Evolutionary conservation across 2,797 vertebrate species (phyloP), one percentile per base, ranked within the genome.

Genomic region (Mormyrus proboscirostris): DNA sequence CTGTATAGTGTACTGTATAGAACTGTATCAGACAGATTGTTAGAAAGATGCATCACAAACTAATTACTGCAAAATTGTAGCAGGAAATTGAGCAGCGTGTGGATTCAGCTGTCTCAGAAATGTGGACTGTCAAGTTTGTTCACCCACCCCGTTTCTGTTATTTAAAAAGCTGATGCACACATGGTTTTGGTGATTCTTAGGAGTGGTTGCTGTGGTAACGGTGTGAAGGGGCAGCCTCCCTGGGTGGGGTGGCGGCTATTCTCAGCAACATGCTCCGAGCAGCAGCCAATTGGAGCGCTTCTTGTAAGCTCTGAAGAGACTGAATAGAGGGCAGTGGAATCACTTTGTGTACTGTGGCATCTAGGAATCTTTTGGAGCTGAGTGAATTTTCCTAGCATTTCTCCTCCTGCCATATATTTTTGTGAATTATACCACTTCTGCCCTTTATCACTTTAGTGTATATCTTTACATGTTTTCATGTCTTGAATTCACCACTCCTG

Each of bases 181-280:
- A 49, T 90, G 89, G 53, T 87, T 57, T 89, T 90, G 73, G 89
- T 89, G 90, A 90, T 91, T 90, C 88, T 87, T 90, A 88, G 16
- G 86, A 90, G 88, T 84, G 87, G 90, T 92, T 92, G 90, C 91
- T 90, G 90, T 91, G 92, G 92, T 86, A 91, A 92, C 92, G 88
- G 88, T 91, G 89, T 89, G 69, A 89, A 51, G 90, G 88, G 89
- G 89, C 89, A 90, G 87, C 76, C 88, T 89, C 82, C 73, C 90
- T 84, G 9, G 44, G 82, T 84, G 88, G 82, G 57, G 90, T 90
- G 53, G 55, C 59, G 88, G 89, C 89, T 90, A 88, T 89, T 59
- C 88, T 91, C 88, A 82, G 79, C 33, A 88, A 90, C 87, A 86
- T 7, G 79, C 82, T 41, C 76, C 44, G 49, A 73, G 49, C 69